Evolutionary conservation across 2,797 vertebrate genomes (phyloP), one percentile per base, ranked within the genome.

Genomic region (Anas capensis): DNA sequence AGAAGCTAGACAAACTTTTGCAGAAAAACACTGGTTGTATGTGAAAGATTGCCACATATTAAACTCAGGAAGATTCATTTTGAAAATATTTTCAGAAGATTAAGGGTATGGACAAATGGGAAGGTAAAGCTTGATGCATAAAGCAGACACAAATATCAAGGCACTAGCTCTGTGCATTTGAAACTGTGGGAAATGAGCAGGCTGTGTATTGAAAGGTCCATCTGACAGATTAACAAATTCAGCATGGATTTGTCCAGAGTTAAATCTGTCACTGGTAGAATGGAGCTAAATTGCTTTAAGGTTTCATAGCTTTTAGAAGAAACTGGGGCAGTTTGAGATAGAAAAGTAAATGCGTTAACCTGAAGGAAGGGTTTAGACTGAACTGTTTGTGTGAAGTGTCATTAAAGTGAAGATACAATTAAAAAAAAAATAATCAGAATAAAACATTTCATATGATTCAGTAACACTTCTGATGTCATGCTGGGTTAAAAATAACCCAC

Each of bases 181-280:
- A 83, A 86, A 56, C 27, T 14, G 73, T 68, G 84, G 90, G 89
- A 91, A 84, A 70, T 46, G 68, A 91, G 75, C 66, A 76, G 75
- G 78, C 78, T 91, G 75, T 73, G 48, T 60, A 69, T 15, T 60
- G 80, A 66, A 73, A 88, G 83, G 90, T 92, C 92, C 73, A 70
- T 84, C 83, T 88, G 92, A 93, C 77, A 93, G 93, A 88, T 93
- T 82, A 95, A 93, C 38, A 90, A 93, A 95, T 93, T 88, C 86
- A 86, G 62, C 88, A 49, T 36, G 81, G 88, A 90, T 97, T 93
- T 88, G 77, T 88, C 86, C 86, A n/a, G 88, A 78, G 70, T 92
- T 90, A 84, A 94, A 94, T 82, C 86, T 86, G 66, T 62, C 86
- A 82, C 62, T 73, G 68, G 73, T 77, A 84, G 0, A 1, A 73